Evolutionary conservation across 2,888 invertebrate species (phyloP).

Genomic region (Gnatocerus cornutus): DNA sequence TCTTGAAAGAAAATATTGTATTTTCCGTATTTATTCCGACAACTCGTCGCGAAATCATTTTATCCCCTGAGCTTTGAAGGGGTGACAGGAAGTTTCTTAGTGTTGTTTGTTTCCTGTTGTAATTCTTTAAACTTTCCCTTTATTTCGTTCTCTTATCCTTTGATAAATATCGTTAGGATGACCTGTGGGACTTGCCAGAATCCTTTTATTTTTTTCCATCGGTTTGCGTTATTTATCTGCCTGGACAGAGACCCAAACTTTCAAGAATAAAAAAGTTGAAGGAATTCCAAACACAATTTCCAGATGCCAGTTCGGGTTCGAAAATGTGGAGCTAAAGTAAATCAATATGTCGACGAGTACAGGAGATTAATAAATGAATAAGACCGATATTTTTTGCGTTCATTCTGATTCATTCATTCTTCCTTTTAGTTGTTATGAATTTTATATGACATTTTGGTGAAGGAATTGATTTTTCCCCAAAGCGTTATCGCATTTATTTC

Average conservation of each 20-base stretch:
- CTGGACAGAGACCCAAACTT: conserved; percentile 2
- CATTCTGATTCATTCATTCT: too few relatives aligned
- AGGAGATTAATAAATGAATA: too few relatives aligned
- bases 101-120: conserved; percentile 38
- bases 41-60: conserved; percentile 16
- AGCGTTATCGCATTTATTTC: conserved; percentile 1
- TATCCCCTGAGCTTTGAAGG: conserved; percentile 19
- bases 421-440: too few relatives aligned
- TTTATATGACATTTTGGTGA: too few relatives aligned
- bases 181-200: conserved; percentile 26
- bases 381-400: too few relatives aligned
- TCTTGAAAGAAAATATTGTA: conserved; percentile 6
- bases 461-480: background rate
- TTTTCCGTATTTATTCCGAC: conserved; percentile 13
- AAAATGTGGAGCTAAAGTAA: too few relatives aligned
- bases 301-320: too few relatives aligned
- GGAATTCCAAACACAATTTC: too few relatives aligned
- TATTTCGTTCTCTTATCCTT: conserved; percentile 35
- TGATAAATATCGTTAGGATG: conserved; percentile 40
- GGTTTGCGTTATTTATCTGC: conserved; percentile 17
- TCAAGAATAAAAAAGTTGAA: conserved; percentile 1
- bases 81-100: conserved; percentile 38
- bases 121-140: conserved; percentile 36
- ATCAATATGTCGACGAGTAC: too few relatives aligned
- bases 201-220: conserved; percentile 22